phyloP scores from a whole-genome alignment of 1,140 invertebrate genomes.

The Drosophila yakuba region DNA sequence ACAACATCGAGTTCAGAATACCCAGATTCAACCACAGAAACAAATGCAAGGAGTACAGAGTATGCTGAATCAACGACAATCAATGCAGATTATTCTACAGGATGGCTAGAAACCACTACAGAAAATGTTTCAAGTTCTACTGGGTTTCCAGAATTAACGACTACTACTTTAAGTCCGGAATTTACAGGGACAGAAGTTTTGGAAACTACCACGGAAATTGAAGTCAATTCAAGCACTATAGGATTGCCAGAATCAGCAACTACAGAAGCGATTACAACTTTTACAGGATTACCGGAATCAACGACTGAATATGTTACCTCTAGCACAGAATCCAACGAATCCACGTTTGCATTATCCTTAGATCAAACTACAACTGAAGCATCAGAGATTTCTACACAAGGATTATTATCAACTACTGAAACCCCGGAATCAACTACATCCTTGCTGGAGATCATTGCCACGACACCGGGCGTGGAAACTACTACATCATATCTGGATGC shows the following conservation, averaged over 20 bases:
- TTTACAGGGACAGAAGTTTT: neutral
- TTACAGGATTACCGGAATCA: neutral
- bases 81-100: neutral
- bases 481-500: conserved; percentile 17
- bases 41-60: neutral
- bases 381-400: conserved; percentile 4
- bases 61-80: neutral
- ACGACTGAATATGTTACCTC: conserved; percentile 4
- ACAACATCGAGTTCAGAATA: neutral
- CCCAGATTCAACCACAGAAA: neutral
- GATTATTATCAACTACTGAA: conserved; percentile 18
- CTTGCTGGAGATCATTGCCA: conserved; percentile 55
- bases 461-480: conserved; percentile 25
- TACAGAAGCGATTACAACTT: no score
- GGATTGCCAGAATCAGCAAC: neutral
- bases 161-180: neutral
- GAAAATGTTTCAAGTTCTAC: neutral
- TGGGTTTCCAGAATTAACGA: neutral
- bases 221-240: neutral
- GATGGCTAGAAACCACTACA: neutral
- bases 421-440: conserved; percentile 10
- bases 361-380: conserved; percentile 1
- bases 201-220: neutral
- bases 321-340: conserved; percentile 4
- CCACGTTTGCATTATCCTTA: neutral